Evolutionary conservation across 2,888 invertebrate species (phyloP).

Genomic region (Yponomeuta malinellus): DNA sequence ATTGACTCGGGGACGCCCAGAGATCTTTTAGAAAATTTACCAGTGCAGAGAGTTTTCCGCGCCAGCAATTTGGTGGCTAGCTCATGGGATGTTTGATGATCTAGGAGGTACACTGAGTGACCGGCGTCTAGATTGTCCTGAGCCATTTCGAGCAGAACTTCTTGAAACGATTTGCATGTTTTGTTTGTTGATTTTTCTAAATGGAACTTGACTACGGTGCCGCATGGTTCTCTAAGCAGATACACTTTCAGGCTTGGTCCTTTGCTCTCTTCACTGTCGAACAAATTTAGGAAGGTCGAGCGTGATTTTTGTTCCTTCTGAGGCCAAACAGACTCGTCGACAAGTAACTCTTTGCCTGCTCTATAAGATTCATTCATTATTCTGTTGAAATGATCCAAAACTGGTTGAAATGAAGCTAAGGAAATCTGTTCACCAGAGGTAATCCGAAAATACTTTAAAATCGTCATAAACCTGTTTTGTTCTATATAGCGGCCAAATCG

Average conservation of each 20-base stretch:
- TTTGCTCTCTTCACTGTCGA: neutral
- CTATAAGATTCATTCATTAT: neutral
- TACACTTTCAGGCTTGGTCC: neutral
- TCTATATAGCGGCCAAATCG: neutral
- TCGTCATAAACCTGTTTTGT: neutral
- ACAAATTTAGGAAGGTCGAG: neutral
- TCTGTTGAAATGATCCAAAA: neutral
- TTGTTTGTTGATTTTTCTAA: neutral
- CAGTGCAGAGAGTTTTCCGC: neutral
- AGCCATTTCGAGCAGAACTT: neutral
- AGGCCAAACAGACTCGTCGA: neutral
- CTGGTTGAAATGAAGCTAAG: neutral
- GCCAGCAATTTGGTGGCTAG: neutral
- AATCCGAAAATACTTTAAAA: neutral
- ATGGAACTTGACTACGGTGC: neutral
- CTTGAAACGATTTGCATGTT: neutral
- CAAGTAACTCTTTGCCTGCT: neutral
- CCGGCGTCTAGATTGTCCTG: neutral
- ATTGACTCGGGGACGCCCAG: neutral
- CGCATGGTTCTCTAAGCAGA: neutral
- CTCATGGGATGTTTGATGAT: neutral
- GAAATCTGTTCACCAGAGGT: neutral
- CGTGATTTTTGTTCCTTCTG: neutral
- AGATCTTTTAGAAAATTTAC: neutral
- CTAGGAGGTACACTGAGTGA: neutral